phyloP scores from a whole-genome alignment of 2,888 invertebrate genomes.

The Apamea crenata region DNA sequence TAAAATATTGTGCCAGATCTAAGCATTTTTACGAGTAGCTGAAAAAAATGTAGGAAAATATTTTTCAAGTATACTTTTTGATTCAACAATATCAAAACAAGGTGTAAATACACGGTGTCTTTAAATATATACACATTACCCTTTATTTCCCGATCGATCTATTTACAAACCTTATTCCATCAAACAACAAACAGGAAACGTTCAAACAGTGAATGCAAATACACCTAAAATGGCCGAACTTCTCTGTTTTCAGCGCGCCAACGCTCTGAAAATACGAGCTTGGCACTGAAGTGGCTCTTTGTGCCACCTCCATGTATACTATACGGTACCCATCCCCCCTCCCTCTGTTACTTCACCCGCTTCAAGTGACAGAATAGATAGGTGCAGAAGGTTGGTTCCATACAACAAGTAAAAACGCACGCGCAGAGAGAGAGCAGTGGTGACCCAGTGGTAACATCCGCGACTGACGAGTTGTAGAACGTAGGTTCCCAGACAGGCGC shows the following conservation, averaged over 20 bases:
- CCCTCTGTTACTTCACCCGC: conserved; percentile 1
- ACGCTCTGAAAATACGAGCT: conserved; percentile 42
- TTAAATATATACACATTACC: neutral
- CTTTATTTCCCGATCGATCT: neutral
- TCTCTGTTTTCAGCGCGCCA: conserved; percentile 28
- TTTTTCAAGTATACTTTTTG: neutral
- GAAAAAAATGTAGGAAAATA: neutral
- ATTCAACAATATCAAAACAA: neutral
- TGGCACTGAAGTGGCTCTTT: conserved; percentile 35
- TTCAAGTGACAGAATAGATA: neutral
- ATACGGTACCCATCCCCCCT: neutral
- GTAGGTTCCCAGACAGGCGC: too few species aligned
- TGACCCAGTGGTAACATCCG: neutral
- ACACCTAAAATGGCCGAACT: conserved; percentile 18
- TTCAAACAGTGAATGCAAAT: conserved; percentile 19
- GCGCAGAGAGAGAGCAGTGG: neutral
- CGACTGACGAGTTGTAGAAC: neutral
- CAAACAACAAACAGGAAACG: neutral
- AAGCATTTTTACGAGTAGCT: too few species aligned
- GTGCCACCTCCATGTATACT: conserved; percentile 34
- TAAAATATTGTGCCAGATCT: neutral
- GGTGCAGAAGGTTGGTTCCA: neutral
- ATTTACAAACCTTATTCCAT: neutral
- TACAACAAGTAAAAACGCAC: neutral
- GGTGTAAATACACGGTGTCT: neutral